Evolutionary conservation across 2,113 vertebrate species (phyloP), one percentile per base, ranked within the genome.

Genomic region (Sylvietta virens): DNA sequence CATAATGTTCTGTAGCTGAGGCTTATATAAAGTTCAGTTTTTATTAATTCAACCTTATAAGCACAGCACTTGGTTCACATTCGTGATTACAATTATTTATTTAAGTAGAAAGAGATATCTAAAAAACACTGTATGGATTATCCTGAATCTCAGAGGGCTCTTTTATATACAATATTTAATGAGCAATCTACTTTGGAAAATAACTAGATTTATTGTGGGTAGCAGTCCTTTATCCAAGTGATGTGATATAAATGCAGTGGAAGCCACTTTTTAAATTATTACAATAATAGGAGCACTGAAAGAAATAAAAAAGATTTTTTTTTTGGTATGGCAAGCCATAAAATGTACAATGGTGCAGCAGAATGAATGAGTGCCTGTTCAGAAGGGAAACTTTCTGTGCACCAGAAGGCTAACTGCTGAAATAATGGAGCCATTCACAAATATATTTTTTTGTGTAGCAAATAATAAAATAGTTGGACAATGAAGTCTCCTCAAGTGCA

Each of bases 21-120:
- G 90, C 78, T 84, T 94, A 84, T 40, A 76, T 92, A 83, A 94
- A 95, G 89, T 97, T 97, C 96, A 95, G 86, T 70, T 97, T 97
- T 97, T 97, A 97, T 98, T 97, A 97, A 97, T 97, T 97, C 96
- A 97, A 5, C 91, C 88, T 97, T 94, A 95, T 69, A 96, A 95
- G 90, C 93, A 91, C 92, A 94, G 61, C 89, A 77, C 66, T 95
- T 64, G 91, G 74, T 97, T 95, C 87, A 84, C 82, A 39, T 93
- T 86, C 58, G 4, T 94, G 88, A 89, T 97, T 91, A 84, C 85
- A 97, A 92, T 97, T 97, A 97, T 97, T 97, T 97, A 96, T 94
- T 92, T 96, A 96, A 97, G 91, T 81, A 86, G 73, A 97, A 92
- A 96, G 86, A 96, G 90, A 91, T 88, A 94, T 94, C 97, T 90